A percentile compares a stretch with the other conserved stretches of the same genome.
Evolutionary conservation across 2,888 invertebrate species (phyloP).

Genomic region (Megalurothrips usitatus): DNA sequence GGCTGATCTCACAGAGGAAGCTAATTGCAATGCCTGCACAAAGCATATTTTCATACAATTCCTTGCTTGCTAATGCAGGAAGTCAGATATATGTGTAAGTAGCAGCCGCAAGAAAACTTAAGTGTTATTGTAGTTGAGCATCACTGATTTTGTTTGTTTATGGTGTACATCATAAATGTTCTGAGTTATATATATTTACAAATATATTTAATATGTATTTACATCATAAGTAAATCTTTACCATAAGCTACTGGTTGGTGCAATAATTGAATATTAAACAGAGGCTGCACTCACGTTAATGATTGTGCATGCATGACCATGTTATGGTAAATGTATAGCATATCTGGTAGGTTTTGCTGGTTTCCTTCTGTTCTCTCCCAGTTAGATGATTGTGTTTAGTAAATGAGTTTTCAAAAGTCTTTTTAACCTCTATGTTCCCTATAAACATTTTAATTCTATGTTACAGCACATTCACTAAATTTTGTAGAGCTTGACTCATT

Average conservation of each 20-base stretch:
- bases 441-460: neutral
- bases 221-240: neutral
- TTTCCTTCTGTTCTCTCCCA: neutral
- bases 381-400: neutral
- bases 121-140: constrained; percentile 7
- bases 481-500: constrained; percentile 25
- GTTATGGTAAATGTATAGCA: neutral
- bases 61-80: neutral
- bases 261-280: neutral
- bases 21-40: constrained; percentile 16
- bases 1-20: constrained; percentile 4
- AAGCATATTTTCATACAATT: constrained; percentile 21
- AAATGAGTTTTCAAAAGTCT: neutral
- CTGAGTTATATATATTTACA: neutral
- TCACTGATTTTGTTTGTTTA: neutral
- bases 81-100: neutral
- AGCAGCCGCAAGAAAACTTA: neutral
- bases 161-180: neutral
- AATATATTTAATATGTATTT: neutral
- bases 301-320: neutral
- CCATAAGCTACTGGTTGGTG: neutral
- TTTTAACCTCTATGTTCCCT: neutral
- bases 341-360: neutral
- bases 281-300: neutral
- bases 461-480: constrained; percentile 19